phyloP scores from a whole-genome alignment of 2,113 vertebrate genomes.

The Nesogale talazaci region DNA sequence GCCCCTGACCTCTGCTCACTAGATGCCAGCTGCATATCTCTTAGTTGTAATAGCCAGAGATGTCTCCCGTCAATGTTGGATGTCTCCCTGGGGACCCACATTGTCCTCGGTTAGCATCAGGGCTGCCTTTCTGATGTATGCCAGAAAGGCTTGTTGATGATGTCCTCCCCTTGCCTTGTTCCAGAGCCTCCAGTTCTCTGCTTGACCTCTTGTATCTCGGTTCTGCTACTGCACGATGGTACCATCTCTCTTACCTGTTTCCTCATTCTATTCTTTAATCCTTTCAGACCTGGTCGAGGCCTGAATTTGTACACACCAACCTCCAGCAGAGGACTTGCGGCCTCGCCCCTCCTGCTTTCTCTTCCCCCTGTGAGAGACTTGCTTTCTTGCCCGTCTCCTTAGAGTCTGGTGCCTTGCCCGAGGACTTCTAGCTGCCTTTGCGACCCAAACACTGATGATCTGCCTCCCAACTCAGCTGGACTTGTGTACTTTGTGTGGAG shows the following conservation, averaged over 20 bases:
- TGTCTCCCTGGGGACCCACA: too few species aligned
- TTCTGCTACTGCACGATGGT: not conserved
- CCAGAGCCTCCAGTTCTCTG: not conserved
- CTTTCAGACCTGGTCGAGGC: not conserved
- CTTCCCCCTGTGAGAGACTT: not conserved
- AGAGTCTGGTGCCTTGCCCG: too few species aligned
- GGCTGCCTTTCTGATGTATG: not conserved
- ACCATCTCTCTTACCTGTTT: not conserved
- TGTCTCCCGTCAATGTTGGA: too few species aligned
- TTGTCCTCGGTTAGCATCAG: not conserved
- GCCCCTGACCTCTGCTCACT: too few species aligned
- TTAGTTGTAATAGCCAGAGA: not conserved
- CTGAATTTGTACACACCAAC: not conserved
- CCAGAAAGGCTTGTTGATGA: not conserved
- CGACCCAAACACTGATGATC: not conserved
- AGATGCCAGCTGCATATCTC: too few species aligned
- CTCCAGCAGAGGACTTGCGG: not conserved
- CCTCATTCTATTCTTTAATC: too few species aligned
- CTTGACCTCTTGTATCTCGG: not conserved
- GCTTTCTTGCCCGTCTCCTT: too few species aligned
- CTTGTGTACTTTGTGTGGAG: not conserved
- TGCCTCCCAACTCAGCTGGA: not conserved
- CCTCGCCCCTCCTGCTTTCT: fast-evolving
- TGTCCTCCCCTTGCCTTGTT: too few species aligned
- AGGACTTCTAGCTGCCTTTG: too few species aligned